Base-by-base conservation (phyloP, 2,797 vertebrate species). In the Phrynocephalus forsythii region DNA sequence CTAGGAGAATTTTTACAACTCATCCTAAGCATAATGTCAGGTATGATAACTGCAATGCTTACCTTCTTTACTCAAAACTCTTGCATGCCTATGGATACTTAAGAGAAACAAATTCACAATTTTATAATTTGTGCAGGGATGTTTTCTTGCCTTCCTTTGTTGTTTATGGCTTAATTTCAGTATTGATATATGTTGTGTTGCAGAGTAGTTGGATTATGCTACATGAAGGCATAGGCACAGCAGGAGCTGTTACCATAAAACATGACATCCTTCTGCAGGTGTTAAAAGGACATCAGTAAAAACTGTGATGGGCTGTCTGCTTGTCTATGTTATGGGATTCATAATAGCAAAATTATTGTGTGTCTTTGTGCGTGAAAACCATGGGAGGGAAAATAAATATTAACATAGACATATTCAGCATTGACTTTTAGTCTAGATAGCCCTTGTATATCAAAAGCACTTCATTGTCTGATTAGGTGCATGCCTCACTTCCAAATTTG, bases 121-220 rank as follows among this genome's bases (percentile, higher is more conserved):
- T 91, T 56, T 85, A 78, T 87, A 68, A 83, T 89, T 90, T 91
- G 63, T 13, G 1, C n/a, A 84, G 79, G 52, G 52, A 0, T 56
- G 52, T n/a, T 75, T 20, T 8, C 44, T 87, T 84, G 69, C 79
- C 38, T 90, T 77, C 85, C 28, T 90, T 78, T 76, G 26, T 5
- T 0, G 75, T 68, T 84, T 84, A 71, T 75, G 20, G 48, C 73
- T 87, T 85, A 50, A 92, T 83, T 26, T 78, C 56, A 85, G 13
- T 44, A 73, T 3, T 83, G 20, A 44, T 7, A 79, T 7, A 79
- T 86, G 79, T 86, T 33, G 48, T 73, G 68, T 24, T 80, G 33
- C 26, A 30, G 33, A 84, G 56, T 67, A 60, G 80, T 33, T 67
- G 28, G 69, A 68, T 56, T 63, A 56, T 71, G 44, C 6, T 67